Percentiles rank a stretch among this genome's conserved stretches.
Evolutionary conservation across 2,888 invertebrate species (phyloP).

Genomic region (Dasysyrphus albostriatus): DNA sequence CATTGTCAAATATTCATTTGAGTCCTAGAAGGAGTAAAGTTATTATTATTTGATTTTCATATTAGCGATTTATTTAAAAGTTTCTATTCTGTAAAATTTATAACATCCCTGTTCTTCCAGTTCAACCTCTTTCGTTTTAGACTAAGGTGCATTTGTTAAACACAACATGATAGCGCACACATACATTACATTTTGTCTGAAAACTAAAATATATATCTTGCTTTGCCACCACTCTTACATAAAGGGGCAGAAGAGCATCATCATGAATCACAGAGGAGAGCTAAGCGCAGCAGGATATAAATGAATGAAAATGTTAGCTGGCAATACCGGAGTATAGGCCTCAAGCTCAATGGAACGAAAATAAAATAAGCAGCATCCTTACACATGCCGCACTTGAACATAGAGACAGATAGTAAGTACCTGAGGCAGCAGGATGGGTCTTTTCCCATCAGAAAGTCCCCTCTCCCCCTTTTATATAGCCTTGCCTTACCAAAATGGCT

Average conservation of each 20-base stretch:
- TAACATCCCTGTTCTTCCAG: not conserved
- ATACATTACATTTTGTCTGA: slow-evolving; percentile 45
- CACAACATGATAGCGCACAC: slow-evolving; percentile 50
- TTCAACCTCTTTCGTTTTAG: slow-evolving; percentile 5
- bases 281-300: slow-evolving; percentile 60
- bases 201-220: slow-evolving; percentile 58
- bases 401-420: slow-evolving; percentile 28
- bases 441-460: not conserved
- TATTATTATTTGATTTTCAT: not conserved
- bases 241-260: slow-evolving; percentile 45
- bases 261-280: slow-evolving; percentile 72
- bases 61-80: no score
- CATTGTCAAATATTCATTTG: not conserved
- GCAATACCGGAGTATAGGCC: slow-evolving; percentile 63
- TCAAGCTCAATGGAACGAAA: slow-evolving; percentile 54
- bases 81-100: not conserved
- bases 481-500: not conserved
- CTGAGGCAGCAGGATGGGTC: slow-evolving; percentile 46
- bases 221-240: slow-evolving; percentile 41
- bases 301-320: slow-evolving; percentile 72
- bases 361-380: slow-evolving; percentile 59
- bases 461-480: not conserved
- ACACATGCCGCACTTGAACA: slow-evolving; percentile 30
- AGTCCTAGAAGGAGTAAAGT: not conserved
- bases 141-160: slow-evolving; percentile 37